A percentile compares a stretch with the other conserved stretches of the same genome.
These are phyloP conservation scores for Eubasilissa regina DNA, from an alignment of 1,140 invertebrate species.

Conservation along the genomic window DNA sequence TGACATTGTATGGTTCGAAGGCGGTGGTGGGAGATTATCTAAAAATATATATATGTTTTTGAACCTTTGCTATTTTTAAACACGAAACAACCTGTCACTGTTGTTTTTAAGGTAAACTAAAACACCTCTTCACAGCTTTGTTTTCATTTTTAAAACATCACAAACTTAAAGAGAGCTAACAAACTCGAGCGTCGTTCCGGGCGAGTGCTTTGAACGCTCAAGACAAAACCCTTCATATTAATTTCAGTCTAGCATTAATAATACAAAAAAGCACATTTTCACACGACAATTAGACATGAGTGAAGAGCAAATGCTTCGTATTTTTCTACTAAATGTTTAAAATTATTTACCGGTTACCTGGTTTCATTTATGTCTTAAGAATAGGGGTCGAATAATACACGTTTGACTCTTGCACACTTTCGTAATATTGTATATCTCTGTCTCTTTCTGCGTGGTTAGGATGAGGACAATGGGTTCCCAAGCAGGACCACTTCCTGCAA, in stretches of 20 bases:
- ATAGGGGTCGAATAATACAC: constrained; percentile 8
- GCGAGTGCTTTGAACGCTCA: constrained; percentile 20
- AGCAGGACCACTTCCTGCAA: constrained; percentile 38
- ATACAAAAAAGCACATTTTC: too few relatives aligned
- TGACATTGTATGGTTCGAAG: too few relatives aligned
- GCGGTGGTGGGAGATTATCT: too few relatives aligned
- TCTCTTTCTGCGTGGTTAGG: constrained; percentile 19
- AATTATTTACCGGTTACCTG: background rate
- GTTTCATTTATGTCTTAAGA: background rate
- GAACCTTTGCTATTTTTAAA: too few relatives aligned
- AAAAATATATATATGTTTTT: too few relatives aligned
- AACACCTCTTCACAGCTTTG: constrained; percentile 13
- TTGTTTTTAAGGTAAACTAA: constrained; percentile 18
- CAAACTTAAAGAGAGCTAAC: constrained; percentile 14
- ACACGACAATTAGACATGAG: too few relatives aligned
- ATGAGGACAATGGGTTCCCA: constrained; percentile 43
- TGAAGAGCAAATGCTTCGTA: background rate
- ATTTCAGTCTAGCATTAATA: background rate
- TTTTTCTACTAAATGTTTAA: constrained; percentile 6
- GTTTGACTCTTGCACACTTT: background rate
- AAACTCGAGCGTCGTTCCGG: constrained; percentile 19
- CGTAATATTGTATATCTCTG: background rate
- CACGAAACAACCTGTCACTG: background rate
- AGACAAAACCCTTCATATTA: constrained; percentile 12
- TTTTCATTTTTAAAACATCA: constrained; percentile 14